Evolutionary conservation across 2,113 vertebrate species (phyloP).

Genomic region (Nerophis lumbriciformis): DNA sequence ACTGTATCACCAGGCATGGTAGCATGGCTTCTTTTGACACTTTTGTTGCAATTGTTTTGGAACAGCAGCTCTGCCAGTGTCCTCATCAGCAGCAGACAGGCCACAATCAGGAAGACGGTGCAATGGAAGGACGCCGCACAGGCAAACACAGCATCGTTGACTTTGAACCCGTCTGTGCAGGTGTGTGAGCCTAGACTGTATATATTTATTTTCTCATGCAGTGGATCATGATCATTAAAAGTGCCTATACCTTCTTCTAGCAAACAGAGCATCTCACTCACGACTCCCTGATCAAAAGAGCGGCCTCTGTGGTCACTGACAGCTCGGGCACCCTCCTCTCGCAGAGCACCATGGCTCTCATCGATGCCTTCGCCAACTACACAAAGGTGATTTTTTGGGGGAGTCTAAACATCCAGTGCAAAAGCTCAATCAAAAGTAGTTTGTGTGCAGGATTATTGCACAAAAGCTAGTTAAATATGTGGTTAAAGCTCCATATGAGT

Average conservation of each 20-base stretch:
- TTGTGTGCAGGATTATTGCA: too few relatives aligned
- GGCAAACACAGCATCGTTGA: conserved; percentile 38
- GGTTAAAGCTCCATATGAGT: too few relatives aligned
- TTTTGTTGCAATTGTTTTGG: too few relatives aligned
- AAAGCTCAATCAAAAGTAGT: too few relatives aligned
- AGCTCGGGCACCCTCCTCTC: conserved; percentile 72
- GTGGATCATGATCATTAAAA: background rate
- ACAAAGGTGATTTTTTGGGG: conserved; percentile 52
- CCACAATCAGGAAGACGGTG: conserved; percentile 26
- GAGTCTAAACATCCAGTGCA: too few relatives aligned
- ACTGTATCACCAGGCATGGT: background rate
- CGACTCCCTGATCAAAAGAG: conserved; percentile 68
- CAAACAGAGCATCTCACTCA: conserved; percentile 66
- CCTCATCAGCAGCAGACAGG: conserved; percentile 25
- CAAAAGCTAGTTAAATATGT: too few relatives aligned
- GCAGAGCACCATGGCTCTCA: conserved; percentile 68
- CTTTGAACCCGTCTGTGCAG: conserved; percentile 52
- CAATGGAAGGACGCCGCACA: conserved; percentile 23
- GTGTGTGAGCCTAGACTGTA: conserved; percentile 26
- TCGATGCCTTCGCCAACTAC: conserved; percentile 64
- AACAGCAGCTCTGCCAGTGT: conserved; percentile 34
- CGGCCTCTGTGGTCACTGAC: conserved; percentile 69
- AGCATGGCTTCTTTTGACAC: too few relatives aligned
- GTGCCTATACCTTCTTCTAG: conserved; percentile 20
- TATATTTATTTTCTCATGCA: background rate